phyloP scores from a whole-genome alignment of 64 coral and sea anemone genomes.

The Pachyseris speciosa region DNA sequence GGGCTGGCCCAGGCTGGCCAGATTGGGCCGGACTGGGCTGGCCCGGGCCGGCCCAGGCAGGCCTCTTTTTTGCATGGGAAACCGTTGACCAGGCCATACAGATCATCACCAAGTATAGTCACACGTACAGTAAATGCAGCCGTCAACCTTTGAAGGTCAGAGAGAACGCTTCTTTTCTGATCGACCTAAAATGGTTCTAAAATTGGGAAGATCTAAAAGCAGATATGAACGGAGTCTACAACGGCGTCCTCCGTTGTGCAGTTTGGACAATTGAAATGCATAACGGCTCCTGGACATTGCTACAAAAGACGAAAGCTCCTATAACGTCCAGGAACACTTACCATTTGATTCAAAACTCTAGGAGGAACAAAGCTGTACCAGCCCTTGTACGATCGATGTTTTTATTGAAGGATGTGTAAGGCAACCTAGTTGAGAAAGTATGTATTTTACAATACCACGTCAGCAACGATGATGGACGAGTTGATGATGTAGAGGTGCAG shows the following conservation, averaged over 20 bases:
- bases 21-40: too few relatives aligned
- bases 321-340: not conserved
- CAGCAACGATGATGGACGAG: not conserved
- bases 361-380: conserved; percentile 43
- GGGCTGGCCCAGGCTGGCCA: too few relatives aligned
- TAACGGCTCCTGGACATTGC: not conserved
- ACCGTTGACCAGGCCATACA: not conserved
- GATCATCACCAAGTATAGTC: not conserved
- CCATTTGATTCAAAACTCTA: conserved; percentile 38
- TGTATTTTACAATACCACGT: conserved; percentile 62
- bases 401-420: conserved; percentile 15
- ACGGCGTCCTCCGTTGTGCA: conserved; percentile 23
- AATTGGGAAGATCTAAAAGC: conserved; percentile 63
- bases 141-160: conserved; percentile 24
- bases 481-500: conserved; percentile 25
- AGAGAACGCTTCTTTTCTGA: too few relatives aligned
- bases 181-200: not conserved
- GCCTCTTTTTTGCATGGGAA: too few relatives aligned
- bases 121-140: not conserved
- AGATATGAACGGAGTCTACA: too few relatives aligned
- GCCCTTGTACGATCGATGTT: conserved; percentile 55
- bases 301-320: not conserved
- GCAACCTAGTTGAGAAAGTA: conserved; percentile 33
- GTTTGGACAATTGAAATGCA: conserved; percentile 10
- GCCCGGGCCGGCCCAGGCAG: too few relatives aligned